A percentile compares a stretch with the other conserved stretches of the same genome.
Evolutionary conservation across 2,113 vertebrate species (phyloP).

Genomic region (Hirundichthys speculiger): DNA sequence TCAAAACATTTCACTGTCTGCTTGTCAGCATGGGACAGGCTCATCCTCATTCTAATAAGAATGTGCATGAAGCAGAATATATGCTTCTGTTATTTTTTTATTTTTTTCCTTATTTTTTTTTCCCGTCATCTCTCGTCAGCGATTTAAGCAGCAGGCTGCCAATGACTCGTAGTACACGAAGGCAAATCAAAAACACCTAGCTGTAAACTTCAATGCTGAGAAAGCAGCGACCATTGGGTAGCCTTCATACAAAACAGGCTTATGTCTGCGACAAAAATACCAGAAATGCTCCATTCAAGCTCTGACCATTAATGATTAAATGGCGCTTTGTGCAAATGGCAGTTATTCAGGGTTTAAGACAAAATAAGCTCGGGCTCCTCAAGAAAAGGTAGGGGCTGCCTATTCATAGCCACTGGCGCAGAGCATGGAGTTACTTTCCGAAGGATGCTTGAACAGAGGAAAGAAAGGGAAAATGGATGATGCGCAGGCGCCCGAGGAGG

Average conservation of each 20-base stretch:
- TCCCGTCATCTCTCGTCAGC: slow-evolving; percentile 43
- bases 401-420: slow-evolving; percentile 45
- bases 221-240: slow-evolving; percentile 57
- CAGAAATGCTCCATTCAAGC: slow-evolving; percentile 64
- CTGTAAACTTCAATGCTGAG: slow-evolving; percentile 50
- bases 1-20: slow-evolving; percentile 54
- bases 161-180: slow-evolving; percentile 1
- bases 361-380: slow-evolving; percentile 57
- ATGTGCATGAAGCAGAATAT: slow-evolving; percentile 41
- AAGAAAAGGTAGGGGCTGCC: slow-evolving; percentile 62
- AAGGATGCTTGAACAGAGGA: slow-evolving; percentile 38
- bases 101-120: not conserved
- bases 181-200: slow-evolving; percentile 60
- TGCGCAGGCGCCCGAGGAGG: slow-evolving; percentile 33
- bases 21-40: slow-evolving; percentile 37
- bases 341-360: slow-evolving; percentile 71
- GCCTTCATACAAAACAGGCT: slow-evolving; percentile 71
- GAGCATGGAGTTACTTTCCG: slow-evolving; percentile 60
- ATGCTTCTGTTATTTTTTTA: not conserved
- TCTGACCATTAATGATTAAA: slow-evolving; percentile 76
- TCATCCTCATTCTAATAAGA: slow-evolving; percentile 35
- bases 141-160: slow-evolving; percentile 24
- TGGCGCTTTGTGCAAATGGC: slow-evolving; percentile 69
- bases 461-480: slow-evolving; percentile 52
- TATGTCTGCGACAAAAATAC: slow-evolving; percentile 55